These are phyloP conservation scores for rabbit (Oryctolagus cuniculus) DNA, from an alignment of 2,113 vertebrate genomes.

Conservation along the genomic window mOryCun1.1 NC_091449.1:36732001-36732500, in stretches of 20 bases:
- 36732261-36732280: not conserved
- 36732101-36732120: not conserved
- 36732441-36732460: slow-evolving; percentile 14
- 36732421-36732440: not conserved
- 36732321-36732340: not conserved
- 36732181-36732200: not conserved
- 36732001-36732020: not conserved
- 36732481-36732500: not conserved
- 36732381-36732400: not conserved
- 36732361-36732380: not conserved
- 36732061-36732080: not conserved
- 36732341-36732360: not conserved
- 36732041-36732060: not conserved
- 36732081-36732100: not conserved
- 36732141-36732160: not conserved
- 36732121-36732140: not conserved
- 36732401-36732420: slow-evolving; percentile 14
- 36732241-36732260: not conserved
- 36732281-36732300: not conserved
- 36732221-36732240: not conserved
- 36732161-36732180: not conserved
- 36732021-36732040: not conserved
- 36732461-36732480: not conserved
- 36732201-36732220: not conserved
- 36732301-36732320: not conserved